Base-by-base conservation (phyloP, 2,888 invertebrate genomes). In the Hermaeophaga mercurialis region DNA sequence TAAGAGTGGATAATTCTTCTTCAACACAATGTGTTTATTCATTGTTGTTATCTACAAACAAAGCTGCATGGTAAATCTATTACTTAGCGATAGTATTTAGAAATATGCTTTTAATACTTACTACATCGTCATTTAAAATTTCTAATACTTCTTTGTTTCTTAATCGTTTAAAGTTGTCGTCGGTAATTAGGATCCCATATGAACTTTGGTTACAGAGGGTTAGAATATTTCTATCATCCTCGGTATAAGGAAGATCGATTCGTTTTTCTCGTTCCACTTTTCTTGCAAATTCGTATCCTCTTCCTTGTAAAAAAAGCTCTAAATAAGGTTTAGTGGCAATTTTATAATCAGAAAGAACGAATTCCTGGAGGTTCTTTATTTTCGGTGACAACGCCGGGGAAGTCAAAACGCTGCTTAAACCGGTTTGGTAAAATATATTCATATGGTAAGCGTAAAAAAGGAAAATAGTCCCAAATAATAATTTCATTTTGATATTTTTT, bases 1-100 rank as follows among this genome's bases (percentile, higher is more conserved):
- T 24, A 47, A 8, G 9, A 47, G 36, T 8, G 47, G 47, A n/a
- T 34, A 33, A 33, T 47, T 47, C 15, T 22, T 36, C 14, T 47
- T 47, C 5, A 47, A 7, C 8, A 47, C 7, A 11, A 47, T 12
- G 7, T 24, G 11, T 1, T 12, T 3, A 14, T 47, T 36, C 1
- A 47, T 11, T 9, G 33, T 12, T 8, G 24, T 22, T 1, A 22
- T 22, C 1, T 24, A 38, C 8, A 38, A 15, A 38, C 9, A 9
- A 38, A 15, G 15, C 9, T 17, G 9, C 19, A 41, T n/a, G 39
- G 11, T 19, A 4, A 28, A 45, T 1, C 3, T 12, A 15, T 2
- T 36, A 8, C 1, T 36, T 15, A 4, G n/a, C n/a, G n/a, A n/a
- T n/a, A n/a, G n/a, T n/a, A n/a, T n/a, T n/a, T n/a, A n/a, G n/a